Percentiles rank a stretch among this genome's conserved stretches.
These are phyloP conservation scores for Aspiorhynchus laticeps DNA, from an alignment of 2,113 vertebrate genomes.

Conservation along the genomic window DNA sequence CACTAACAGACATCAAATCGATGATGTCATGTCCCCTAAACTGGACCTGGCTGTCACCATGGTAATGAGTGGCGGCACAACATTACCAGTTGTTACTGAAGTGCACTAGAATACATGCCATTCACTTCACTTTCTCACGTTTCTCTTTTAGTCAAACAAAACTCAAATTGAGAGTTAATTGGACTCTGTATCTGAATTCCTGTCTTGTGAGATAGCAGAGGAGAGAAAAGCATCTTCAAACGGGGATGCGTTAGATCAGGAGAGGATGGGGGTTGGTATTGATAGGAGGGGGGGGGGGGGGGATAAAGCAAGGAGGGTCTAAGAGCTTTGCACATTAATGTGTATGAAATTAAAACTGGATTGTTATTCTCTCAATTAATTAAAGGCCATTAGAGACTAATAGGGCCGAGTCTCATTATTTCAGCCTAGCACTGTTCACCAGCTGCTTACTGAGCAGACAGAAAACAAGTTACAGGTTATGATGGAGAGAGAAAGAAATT, in stretches of 20 bases:
- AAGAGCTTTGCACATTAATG: slow-evolving; percentile 27
- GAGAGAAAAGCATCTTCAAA: slow-evolving; percentile 12
- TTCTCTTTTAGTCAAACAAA: neutral
- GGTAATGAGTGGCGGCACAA: slow-evolving; percentile 40
- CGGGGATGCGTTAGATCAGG: neutral
- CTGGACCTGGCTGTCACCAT: slow-evolving; percentile 37
- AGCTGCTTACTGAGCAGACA: neutral
- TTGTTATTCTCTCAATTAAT: slow-evolving; percentile 57
- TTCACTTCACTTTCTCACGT: neutral
- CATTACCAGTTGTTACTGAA: neutral
- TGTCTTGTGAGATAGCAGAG: neutral
- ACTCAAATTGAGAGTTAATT: slow-evolving; percentile 25
- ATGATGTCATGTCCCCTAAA: slow-evolving; percentile 43
- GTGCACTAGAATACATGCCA: neutral
- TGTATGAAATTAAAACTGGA: slow-evolving; percentile 49
- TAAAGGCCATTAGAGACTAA: slow-evolving; percentile 53
- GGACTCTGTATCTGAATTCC: slow-evolving; percentile 4
- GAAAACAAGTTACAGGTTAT: slow-evolving; percentile 24
- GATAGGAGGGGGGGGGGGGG: neutral
- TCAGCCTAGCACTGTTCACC: neutral
- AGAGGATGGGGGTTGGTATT: neutral
- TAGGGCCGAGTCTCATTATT: slow-evolving; percentile 46
- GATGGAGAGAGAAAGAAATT: neutral
- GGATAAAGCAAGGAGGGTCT: neutral
- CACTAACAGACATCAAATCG: slow-evolving; percentile 42